These are phyloP conservation scores for Masnerella sp. DNA, from an alignment of 2,888 invertebrate species.

Conservation along the genomic window DNA sequence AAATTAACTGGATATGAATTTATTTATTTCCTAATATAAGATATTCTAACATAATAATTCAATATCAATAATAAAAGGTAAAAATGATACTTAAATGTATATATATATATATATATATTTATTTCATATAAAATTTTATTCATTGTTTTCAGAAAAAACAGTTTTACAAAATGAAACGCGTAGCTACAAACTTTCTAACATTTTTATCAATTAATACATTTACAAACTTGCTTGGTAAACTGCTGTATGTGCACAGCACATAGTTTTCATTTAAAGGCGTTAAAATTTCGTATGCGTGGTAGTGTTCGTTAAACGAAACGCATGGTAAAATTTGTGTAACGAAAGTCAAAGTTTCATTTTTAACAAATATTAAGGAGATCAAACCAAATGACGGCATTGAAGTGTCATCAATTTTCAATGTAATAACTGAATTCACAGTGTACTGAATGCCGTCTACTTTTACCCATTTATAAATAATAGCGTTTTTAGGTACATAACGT, in stretches of 20 bases:
- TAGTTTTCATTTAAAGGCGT: neutral
- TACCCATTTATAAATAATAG: neutral
- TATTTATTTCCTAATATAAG: too few relatives aligned
- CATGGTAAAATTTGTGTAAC: neutral
- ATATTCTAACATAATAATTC: too few relatives aligned
- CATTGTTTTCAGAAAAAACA: too few relatives aligned
- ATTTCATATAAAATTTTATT: too few relatives aligned
- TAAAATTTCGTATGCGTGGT: slow-evolving; percentile 9
- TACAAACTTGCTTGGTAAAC: neutral
- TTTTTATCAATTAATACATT: neutral
- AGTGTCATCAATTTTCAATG: slow-evolving; percentile 1
- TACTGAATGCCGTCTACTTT: slow-evolving; percentile 12
- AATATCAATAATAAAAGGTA: too few relatives aligned
- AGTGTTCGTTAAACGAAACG: slow-evolving; percentile 8
- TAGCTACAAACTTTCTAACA: neutral
- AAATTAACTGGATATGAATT: too few relatives aligned
- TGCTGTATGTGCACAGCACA: neutral
- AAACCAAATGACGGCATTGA: slow-evolving; percentile 5
- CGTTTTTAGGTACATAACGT: neutral
- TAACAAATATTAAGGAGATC: slow-evolving; percentile 3
- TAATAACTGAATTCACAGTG: slow-evolving; percentile 1
- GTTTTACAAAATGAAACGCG: neutral
- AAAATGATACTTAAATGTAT: too few relatives aligned
- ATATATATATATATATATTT: too few relatives aligned
- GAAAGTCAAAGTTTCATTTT: neutral